Evolutionary conservation across 1,140 invertebrate species (phyloP).

Genomic region (Ptiloglossa arizonensis): DNA sequence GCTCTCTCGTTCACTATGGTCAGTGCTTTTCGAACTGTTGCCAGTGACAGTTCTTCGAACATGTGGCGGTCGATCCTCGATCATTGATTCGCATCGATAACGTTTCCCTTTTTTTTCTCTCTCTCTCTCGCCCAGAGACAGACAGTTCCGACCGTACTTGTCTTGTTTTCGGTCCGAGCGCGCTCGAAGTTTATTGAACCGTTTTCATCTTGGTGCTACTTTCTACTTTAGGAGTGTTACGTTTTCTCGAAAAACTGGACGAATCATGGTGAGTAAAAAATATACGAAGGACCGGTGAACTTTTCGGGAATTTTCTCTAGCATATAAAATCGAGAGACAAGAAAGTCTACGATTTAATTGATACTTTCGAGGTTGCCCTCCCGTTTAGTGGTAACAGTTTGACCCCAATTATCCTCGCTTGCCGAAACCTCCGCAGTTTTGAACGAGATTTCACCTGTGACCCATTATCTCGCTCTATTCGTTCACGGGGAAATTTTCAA

Average conservation of each 20-base stretch:
- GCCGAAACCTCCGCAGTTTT: background rate
- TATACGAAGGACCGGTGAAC: background rate
- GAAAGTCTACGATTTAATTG: background rate
- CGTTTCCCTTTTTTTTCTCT: slow-evolving; percentile 7
- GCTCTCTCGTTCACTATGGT: slow-evolving; percentile 56
- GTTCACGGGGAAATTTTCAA: background rate
- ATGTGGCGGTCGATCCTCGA: slow-evolving; percentile 68
- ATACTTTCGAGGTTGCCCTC: background rate
- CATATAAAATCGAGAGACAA: no score
- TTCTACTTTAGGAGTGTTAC: slow-evolving; percentile 3
- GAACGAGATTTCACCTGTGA: background rate
- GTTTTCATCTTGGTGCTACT: slow-evolving; percentile 27
- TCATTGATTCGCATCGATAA: slow-evolving; percentile 50
- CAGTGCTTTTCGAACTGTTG: slow-evolving; percentile 82
- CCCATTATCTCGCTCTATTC: background rate
- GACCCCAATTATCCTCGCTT: background rate
- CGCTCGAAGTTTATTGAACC: background rate
- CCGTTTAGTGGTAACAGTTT: background rate
- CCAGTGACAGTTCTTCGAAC: slow-evolving; percentile 77
- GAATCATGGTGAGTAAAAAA: slow-evolving; percentile 57
- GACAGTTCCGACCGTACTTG: background rate
- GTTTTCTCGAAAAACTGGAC: slow-evolving; percentile 40
- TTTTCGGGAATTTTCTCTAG: no score
- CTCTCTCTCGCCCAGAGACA: background rate
- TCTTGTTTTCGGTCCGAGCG: background rate